A percentile compares a stretch with the other conserved stretches of the same genome.
Evolutionary conservation across 2,113 vertebrate species (phyloP).

Genomic region (Kryptolebias marmoratus): DNA sequence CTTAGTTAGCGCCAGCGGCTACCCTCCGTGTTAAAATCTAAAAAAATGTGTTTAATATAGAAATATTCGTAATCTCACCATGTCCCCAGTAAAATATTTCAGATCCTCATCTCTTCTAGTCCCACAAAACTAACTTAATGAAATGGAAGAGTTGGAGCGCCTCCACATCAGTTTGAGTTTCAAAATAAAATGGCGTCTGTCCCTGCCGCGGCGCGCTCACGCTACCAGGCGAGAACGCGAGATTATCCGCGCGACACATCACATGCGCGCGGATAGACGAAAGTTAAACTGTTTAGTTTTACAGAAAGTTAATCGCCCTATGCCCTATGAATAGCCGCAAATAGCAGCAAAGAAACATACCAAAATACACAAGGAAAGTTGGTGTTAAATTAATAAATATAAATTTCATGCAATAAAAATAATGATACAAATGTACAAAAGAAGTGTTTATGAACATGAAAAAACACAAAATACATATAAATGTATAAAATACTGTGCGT

Average conservation of each 20-base stretch:
- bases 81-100: conserved; percentile 66
- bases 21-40: conserved; percentile 9
- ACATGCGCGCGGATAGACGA: conserved; percentile 6
- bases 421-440: too few species aligned
- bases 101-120: conserved; percentile 73
- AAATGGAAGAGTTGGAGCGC: conserved; percentile 71
- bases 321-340: too few species aligned
- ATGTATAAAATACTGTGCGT: too few species aligned
- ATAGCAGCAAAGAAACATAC: too few species aligned
- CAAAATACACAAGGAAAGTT: too few species aligned
- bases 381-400: too few species aligned
- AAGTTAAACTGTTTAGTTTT: not conserved
- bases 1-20: conserved; percentile 37
- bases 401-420: too few species aligned
- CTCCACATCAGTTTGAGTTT: conserved; percentile 78
- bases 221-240: conserved; percentile 58
- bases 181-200: conserved; percentile 87
- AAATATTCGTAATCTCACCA: conserved; percentile 64
- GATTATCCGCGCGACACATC: conserved; percentile 55
- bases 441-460: too few species aligned
- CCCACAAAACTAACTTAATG: conserved; percentile 71
- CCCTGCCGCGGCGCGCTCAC: conserved; percentile 78
- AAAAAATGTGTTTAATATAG: not conserved
- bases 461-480: too few species aligned
- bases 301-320: not conserved